Base-by-base conservation (phyloP, 2,888 invertebrate species). In the Arge pagana region DNA sequence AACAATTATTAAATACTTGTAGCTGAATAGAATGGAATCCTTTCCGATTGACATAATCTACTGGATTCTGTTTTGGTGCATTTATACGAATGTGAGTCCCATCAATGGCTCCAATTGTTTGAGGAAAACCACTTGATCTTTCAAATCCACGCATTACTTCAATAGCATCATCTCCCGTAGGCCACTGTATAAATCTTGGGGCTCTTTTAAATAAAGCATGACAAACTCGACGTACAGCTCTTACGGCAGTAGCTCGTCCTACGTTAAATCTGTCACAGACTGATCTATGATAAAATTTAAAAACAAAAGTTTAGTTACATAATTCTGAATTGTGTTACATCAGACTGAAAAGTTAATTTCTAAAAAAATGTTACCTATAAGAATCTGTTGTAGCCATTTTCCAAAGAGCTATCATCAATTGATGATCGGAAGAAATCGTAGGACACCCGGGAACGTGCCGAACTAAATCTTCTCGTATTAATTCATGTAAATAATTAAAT, bases 61-160 rank as follows among this genome's bases (percentile, higher is more conserved):
- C 45, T 6, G 42, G 24, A 53, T 58, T 42, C 21, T 54, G 13
- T 33, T 39, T 39, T 37, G 60, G 58, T 4, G 51, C 52, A 42
- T 26, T 11, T 23, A 60, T 58, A 7, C 15, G n/a, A 15, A 62
- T 59, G 33, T 61, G 58, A 7, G 57, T 59, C 3, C 58, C 56
- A 53, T 61, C 61, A 18, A 62, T 8, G 8, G 56, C 56, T 10
- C 58, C 59, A 16, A 61, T 55, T n/a, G 57, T 45, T 31, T 52
- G 53, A 36, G 57, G 61, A 26, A 62, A 62, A 1, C 36, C 31
- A 52, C 43, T 48, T 6, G 18, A 45, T 28, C 16, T 11, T 36
- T 53, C 49, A 50, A 62, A 57, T 19, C 24, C 42, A 28, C 8
- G n/a, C 16, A 31, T 48, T 4, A 40, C 19, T 52, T 45, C 30